Evolutionary conservation across 1,140 invertebrate species (phyloP), one percentile per base, ranked within the genome.

Genomic region (Philaenus spumarius): DNA sequence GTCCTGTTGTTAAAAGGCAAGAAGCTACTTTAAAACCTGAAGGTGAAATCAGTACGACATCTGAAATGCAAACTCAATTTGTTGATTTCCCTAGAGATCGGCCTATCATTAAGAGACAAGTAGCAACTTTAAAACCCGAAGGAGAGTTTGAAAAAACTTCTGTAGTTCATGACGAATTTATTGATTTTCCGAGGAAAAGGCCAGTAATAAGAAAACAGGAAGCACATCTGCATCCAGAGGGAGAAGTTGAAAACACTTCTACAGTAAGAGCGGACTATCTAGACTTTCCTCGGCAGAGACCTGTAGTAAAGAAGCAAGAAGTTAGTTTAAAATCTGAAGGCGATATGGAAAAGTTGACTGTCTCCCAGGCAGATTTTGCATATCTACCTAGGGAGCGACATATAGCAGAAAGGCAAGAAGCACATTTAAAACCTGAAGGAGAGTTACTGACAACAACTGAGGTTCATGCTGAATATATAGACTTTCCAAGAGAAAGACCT

Each of bases 181-280:
- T 40, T 7, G 61, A 66, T 37, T 59, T 58, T 34, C 55, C 55
- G 1, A 39, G 48, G n/a, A 54, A 54, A 37, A 40, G 59, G 1
- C 59, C 64, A 1, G 54, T 58, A 4, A 26, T 63, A 7, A 55
- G 45, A 3, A 54, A 59, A 20, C 40, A 37, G 26, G 34, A 55
- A 2, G 42, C 62, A 5, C 26, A 53, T 19, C 37, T 66, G 14
- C 55, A 63, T 42, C 43, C 56, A 11, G 64, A 65, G 58, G 66
- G 66, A 5, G 42, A 54, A 7, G 51, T 66, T n/a, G 42, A 55
- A 15, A 54, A 51, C 7, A 55, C 42, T 14, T 24, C 50, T 7
- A 23, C 30, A n/a, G 35, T 46, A 7, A n/a, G 43, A 35, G n/a
- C 17, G 23, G 24, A 19, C 14, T 57, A 30, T 42, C 17, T 48